Conservation (phyloP, 2,113 vertebrate genomes). For the Pterocles gutturalis region DNA sequence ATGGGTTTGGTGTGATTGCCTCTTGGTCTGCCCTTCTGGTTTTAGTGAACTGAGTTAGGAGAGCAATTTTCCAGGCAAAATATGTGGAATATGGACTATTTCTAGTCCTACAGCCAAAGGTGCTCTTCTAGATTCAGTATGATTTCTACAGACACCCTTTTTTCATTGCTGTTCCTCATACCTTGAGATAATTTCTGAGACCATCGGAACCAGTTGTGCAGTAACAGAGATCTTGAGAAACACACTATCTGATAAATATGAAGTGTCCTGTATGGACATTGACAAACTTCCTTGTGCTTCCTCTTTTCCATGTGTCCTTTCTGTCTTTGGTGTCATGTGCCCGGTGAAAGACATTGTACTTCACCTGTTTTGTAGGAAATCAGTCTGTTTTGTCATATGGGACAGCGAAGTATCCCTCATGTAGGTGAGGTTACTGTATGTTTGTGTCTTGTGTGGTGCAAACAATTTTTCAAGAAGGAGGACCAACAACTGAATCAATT, state of each 20-base stretch:
- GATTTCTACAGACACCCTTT: background rate
- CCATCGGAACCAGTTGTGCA: background rate
- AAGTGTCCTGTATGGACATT: background rate
- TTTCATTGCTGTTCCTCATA: background rate
- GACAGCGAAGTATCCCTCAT: background rate
- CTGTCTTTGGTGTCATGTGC: background rate
- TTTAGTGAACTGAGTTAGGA: background rate
- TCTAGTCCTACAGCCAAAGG: background rate
- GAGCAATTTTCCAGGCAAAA: background rate
- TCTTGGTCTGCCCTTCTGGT: background rate
- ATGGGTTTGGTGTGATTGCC: background rate
- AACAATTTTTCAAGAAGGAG: background rate
- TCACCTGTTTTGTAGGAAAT: background rate
- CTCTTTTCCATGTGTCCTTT: background rate
- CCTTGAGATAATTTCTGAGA: background rate
- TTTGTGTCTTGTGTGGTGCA: background rate
- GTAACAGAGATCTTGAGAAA: background rate
- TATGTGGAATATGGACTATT: background rate
- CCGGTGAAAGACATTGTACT: background rate
- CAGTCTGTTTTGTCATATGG: background rate
- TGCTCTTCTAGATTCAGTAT: background rate
- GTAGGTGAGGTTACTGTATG: background rate
- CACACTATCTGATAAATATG: background rate
- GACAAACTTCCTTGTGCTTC: background rate
- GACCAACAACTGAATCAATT: background rate